phyloP scores from a whole-genome alignment of 2,113 vertebrate species.

The Platichthys flesus region DNA sequence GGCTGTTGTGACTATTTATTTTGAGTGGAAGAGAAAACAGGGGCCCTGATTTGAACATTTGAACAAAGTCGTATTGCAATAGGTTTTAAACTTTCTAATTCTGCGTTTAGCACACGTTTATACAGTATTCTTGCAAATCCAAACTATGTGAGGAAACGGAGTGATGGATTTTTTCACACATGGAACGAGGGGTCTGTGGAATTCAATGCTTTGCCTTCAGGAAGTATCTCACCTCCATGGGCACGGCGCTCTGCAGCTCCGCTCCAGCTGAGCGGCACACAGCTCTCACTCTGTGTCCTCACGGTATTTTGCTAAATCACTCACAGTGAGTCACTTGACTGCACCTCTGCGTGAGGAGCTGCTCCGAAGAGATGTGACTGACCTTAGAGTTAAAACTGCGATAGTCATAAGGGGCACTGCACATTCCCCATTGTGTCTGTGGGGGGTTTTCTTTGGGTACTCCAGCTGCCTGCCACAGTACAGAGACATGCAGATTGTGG shows the following conservation, averaged over 20 bases:
- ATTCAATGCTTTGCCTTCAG: slow-evolving; percentile 24
- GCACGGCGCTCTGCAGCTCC: neutral
- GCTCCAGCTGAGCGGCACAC: neutral
- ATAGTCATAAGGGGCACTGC: neutral
- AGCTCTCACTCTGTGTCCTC: slow-evolving; percentile 22
- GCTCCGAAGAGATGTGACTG: slow-evolving; percentile 21
- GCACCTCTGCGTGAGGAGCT: slow-evolving; percentile 28
- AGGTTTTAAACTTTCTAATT: neutral
- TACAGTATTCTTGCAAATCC: neutral
- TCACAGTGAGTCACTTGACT: slow-evolving; percentile 39
- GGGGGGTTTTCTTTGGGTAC: neutral
- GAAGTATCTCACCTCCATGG: slow-evolving; percentile 27
- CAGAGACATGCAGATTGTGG: neutral
- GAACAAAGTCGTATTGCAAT: neutral
- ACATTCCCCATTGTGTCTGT: too few relatives aligned
- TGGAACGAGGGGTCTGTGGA: neutral
- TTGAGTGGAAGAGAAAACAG: neutral
- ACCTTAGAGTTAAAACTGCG: neutral
- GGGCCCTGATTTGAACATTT: neutral
- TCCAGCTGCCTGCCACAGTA: neutral
- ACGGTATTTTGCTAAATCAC: slow-evolving; percentile 39
- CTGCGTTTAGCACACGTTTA: neutral
- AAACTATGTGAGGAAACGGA: slow-evolving; percentile 1
- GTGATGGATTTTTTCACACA: neutral
- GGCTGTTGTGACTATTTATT: slow-evolving; percentile 12